A percentile compares a stretch with the other conserved stretches of the same genome.
These are phyloP conservation scores for Thumatha senex DNA, from an alignment of 2,888 invertebrate genomes.

Conservation along the genomic window DNA sequence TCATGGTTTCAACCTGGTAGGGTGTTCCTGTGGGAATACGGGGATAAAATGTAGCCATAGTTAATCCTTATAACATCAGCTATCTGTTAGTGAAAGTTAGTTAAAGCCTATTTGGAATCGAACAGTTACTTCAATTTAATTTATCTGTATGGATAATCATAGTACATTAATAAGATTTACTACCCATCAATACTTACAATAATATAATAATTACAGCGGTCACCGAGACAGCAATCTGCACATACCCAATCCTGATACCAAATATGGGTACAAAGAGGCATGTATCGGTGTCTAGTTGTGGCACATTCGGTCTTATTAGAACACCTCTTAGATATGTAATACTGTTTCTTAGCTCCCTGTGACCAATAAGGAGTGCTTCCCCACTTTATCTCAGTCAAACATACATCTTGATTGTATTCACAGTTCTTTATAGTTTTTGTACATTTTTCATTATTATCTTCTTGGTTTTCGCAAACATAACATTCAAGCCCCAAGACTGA, in stretches of 20 bases:
- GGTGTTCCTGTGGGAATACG: too few relatives aligned
- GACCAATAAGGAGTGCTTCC: conserved; percentile 98
- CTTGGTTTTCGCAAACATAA: conserved; percentile 97
- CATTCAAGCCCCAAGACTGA: conserved; percentile 92
- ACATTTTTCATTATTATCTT: conserved; percentile 96
- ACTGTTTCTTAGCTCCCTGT: conserved; percentile 95
- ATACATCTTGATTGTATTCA: conserved; percentile 93
- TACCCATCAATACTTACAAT: conserved; percentile 89
- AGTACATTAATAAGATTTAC: too few relatives aligned
- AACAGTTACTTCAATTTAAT: too few relatives aligned
- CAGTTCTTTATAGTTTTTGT: conserved; percentile 95
- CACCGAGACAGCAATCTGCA: conserved; percentile 97
- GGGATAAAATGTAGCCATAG: too few relatives aligned
- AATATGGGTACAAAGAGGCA: conserved; percentile 93
- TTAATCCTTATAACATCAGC: too few relatives aligned
- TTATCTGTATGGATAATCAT: too few relatives aligned
- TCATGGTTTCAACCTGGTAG: too few relatives aligned
- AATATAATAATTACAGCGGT: conserved; percentile 96
- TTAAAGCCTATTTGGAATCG: too few relatives aligned
- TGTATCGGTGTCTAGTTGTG: conserved; percentile 86
- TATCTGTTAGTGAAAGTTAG: too few relatives aligned
- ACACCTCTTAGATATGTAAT: conserved; percentile 96
- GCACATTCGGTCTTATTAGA: conserved; percentile 92
- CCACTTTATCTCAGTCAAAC: conserved; percentile 96
- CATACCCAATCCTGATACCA: conserved; percentile 99